These are phyloP conservation scores for Hemichromis elongatus DNA, from an alignment of 2,113 vertebrate genomes.

Conservation along the genomic window DNA sequence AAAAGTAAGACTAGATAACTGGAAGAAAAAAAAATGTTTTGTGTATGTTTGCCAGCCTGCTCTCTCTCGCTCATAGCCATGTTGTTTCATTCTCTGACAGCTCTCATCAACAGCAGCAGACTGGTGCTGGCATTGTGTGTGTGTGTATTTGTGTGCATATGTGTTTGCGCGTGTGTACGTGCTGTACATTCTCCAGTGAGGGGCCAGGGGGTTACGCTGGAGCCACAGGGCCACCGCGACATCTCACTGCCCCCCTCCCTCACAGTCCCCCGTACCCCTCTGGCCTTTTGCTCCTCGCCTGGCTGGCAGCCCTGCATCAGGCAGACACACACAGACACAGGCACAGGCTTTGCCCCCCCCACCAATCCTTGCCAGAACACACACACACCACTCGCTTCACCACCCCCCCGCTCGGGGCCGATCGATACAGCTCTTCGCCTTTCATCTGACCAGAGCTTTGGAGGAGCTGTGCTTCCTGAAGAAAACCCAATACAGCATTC, in stretches of 20 bases:
- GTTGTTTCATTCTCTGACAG: slow-evolving; percentile 65
- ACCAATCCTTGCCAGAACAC: not conserved
- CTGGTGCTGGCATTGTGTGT: slow-evolving; percentile 32
- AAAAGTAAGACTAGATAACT: not conserved
- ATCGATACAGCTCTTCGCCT: slow-evolving; percentile 81
- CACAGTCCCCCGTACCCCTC: slow-evolving; percentile 35
- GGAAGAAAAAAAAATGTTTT: slow-evolving; percentile 6
- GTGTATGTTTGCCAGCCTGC: slow-evolving; percentile 8
- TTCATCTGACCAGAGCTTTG: slow-evolving; percentile 81
- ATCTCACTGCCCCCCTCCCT: slow-evolving; percentile 34
- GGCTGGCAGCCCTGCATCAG: slow-evolving; percentile 73
- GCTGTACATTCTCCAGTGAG: slow-evolving; percentile 44
- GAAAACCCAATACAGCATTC: slow-evolving; percentile 74
- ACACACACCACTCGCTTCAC: slow-evolving; percentile 15
- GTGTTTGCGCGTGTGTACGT: not conserved
- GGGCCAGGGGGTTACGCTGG: slow-evolving; percentile 48
- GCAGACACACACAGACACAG: slow-evolving; percentile 49
- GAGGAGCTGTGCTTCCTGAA: slow-evolving; percentile 78
- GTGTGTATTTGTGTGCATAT: slow-evolving; percentile 13
- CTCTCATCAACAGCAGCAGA: slow-evolving; percentile 69
- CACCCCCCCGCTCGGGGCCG: slow-evolving; percentile 56
- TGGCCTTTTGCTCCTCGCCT: slow-evolving; percentile 69
- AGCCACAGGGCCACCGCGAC: slow-evolving; percentile 64
- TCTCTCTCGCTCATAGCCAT: slow-evolving; percentile 44
- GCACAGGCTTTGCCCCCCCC: slow-evolving; percentile 56